A percentile compares a stretch with the other conserved stretches of the same genome.
Conservation (phyloP, 2,888 invertebrate genomes). For the Imbricaverruca yamaguchii region DNA sequence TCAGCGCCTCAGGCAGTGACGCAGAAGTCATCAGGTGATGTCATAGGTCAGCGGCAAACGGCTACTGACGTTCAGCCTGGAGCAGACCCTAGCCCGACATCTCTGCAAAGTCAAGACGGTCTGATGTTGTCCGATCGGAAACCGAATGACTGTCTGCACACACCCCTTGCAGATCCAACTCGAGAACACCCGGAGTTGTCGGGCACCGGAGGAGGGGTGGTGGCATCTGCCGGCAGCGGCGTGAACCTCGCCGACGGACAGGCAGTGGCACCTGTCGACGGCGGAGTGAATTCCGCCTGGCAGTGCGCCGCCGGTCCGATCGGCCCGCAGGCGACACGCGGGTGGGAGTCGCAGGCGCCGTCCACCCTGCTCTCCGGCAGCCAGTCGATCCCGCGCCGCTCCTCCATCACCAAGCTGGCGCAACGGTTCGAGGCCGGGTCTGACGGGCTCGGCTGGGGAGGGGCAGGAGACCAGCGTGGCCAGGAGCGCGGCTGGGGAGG, state of each 20-base stretch:
- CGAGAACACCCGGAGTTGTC: no score
- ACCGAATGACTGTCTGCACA: no score
- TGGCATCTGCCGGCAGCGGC: no score
- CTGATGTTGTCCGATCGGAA: no score
- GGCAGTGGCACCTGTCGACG: not conserved
- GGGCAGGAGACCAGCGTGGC: no score
- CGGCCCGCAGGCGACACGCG: not conserved
- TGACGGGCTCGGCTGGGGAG: no score
- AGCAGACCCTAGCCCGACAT: no score
- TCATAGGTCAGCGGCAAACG: not conserved
- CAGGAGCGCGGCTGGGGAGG: no score
- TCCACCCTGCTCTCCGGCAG: not conserved
- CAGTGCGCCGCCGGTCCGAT: not conserved
- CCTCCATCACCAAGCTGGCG: constrained; percentile 17
- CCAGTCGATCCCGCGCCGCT: not conserved
- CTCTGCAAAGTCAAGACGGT: no score
- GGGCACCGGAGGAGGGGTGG: no score
- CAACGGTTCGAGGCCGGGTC: not conserved
- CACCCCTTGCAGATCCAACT: no score
- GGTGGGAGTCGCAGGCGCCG: not conserved
- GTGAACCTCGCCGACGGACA: no score
- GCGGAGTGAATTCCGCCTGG: not conserved
- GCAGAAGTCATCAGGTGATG: not conserved
- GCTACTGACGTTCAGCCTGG: not conserved
- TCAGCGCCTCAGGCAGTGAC: not conserved